These are phyloP conservation scores for Theretra japonica DNA, from an alignment of 2,888 invertebrate species.

Conservation along the genomic window DNA sequence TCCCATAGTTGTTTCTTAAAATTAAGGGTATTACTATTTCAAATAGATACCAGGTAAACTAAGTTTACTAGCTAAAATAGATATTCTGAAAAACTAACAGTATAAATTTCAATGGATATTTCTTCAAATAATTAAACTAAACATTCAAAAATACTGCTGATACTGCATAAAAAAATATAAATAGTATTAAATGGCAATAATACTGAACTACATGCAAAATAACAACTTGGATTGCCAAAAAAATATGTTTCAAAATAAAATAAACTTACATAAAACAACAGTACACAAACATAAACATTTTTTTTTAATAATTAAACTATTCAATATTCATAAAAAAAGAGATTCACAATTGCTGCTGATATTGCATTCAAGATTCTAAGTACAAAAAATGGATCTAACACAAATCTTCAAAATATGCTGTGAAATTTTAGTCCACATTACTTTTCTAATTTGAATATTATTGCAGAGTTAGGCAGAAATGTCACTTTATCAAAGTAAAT, in stretches of 20 bases:
- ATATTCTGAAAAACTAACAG: not conserved
- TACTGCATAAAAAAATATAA: too few relatives aligned
- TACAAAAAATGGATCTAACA: too few relatives aligned
- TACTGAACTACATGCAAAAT: too few relatives aligned
- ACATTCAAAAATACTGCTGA: too few relatives aligned
- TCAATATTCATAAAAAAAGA: not conserved
- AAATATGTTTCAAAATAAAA: too few relatives aligned
- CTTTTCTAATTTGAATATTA: constrained; percentile 76
- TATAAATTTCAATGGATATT: not conserved
- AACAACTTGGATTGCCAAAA: too few relatives aligned
- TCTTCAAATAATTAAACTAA: too few relatives aligned
- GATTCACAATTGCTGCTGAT: constrained; percentile 4
- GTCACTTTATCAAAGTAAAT: constrained; percentile 76
- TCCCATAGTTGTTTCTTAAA: not conserved
- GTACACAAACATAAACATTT: not conserved
- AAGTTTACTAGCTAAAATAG: not conserved
- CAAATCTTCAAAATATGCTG: not conserved
- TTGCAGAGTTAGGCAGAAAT: constrained; percentile 74
- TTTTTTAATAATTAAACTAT: too few relatives aligned
- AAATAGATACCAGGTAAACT: too few relatives aligned
- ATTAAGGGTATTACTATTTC: too few relatives aligned
- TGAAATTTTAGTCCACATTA: constrained; percentile 41
- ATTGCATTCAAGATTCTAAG: not conserved
- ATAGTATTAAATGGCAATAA: too few relatives aligned
- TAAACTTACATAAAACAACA: not conserved